These are phyloP conservation scores for Spheniscus humboldti DNA, from an alignment of 2,797 vertebrate genomes.

Conservation along the genomic window DNA sequence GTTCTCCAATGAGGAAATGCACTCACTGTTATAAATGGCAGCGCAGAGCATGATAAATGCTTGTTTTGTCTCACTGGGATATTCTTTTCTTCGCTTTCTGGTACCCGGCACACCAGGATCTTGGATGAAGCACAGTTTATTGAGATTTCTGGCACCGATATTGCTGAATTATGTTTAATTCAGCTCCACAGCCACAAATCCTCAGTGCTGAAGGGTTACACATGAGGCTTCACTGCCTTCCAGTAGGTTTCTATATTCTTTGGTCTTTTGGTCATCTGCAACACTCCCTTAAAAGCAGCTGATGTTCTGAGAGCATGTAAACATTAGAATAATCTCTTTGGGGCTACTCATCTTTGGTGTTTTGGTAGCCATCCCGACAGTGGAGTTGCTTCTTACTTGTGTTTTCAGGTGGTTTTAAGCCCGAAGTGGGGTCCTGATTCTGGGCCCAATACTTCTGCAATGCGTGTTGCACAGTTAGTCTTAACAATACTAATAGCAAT, in stretches of 20 bases:
- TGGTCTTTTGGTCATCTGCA: neutral
- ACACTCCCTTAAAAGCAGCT: neutral
- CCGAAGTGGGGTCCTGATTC: neutral
- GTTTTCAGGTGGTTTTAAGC: neutral
- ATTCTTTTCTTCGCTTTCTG: constrained; percentile 5
- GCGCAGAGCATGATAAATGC: neutral
- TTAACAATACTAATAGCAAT: neutral
- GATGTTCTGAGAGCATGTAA: neutral
- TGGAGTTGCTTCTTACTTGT: neutral
- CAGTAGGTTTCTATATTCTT: neutral
- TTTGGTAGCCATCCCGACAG: neutral
- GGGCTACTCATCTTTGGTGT: neutral
- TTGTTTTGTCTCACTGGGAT: constrained; percentile 8
- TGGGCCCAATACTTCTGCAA: neutral
- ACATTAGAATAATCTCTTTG: neutral
- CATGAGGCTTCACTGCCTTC: neutral
- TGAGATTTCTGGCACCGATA: constrained; percentile 1
- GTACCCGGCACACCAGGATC: constrained; percentile 14
- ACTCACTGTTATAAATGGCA: neutral
- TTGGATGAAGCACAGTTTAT: constrained; percentile 26
- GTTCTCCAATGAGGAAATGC: neutral
- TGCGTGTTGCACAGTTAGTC: accelerated
- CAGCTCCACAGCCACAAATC: neutral
- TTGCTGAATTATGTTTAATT: constrained; percentile 6
- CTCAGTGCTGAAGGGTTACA: neutral